These are phyloP conservation scores for Lumbricus terrestris DNA, from an alignment of 2,888 invertebrate genomes.

Conservation along the genomic window DNA sequence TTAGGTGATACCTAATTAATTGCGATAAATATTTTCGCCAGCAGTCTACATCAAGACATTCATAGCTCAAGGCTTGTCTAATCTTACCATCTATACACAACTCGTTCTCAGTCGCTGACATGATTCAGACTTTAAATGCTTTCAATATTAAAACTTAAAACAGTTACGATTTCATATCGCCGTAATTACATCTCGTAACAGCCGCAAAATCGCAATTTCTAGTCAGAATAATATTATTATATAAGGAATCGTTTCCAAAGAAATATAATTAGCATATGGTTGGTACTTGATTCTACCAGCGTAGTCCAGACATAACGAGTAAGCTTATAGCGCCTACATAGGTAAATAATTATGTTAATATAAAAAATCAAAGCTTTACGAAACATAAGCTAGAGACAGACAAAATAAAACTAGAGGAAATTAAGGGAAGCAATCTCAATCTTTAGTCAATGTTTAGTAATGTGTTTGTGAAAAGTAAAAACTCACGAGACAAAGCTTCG, in stretches of 20 bases:
- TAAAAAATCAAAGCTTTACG: no score
- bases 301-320: neutral
- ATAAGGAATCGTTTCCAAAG: neutral
- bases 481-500: no score
- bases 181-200: neutral
- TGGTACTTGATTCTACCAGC: neutral
- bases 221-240: neutral
- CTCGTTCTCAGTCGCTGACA: neutral
- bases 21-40: neutral
- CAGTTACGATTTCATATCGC: neutral
- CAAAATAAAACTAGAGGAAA: no score
- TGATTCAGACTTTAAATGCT: neutral
- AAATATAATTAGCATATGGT: conserved; percentile 13
- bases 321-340: no score
- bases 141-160: neutral
- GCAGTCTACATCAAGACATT: neutral
- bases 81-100: conserved; percentile 11
- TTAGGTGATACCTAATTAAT: no score
- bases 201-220: neutral
- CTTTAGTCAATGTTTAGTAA: no score
- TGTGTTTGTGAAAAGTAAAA: no score
- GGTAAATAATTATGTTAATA: no score
- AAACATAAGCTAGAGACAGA: no score
- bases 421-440: no score
- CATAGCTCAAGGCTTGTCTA: neutral